Percentiles rank a stretch among this genome's conserved stretches.
Conservation (phyloP, 2,888 invertebrate genomes). For the Kryphioiulus occultus region DNA sequence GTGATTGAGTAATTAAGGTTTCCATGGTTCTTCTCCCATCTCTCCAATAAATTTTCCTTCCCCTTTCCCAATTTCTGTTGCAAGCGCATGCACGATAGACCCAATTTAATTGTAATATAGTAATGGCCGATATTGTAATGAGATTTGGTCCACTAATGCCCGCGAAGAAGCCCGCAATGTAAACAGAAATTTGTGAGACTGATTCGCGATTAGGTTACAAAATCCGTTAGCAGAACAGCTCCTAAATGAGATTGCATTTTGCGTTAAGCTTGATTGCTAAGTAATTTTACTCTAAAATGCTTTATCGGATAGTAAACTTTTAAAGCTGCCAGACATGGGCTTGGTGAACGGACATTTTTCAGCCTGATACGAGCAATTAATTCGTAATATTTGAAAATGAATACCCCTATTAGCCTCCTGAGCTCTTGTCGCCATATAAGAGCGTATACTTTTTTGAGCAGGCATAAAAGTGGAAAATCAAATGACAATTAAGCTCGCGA, state of each 20-base stretch:
- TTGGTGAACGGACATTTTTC: not conserved
- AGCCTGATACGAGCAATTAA: not conserved
- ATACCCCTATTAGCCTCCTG: not conserved
- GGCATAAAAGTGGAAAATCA: slow-evolving; percentile 20
- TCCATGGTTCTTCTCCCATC: slow-evolving; percentile 23
- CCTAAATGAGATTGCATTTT: not conserved
- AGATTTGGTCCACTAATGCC: slow-evolving; percentile 22
- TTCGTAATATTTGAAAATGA: not conserved
- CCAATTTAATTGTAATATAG: slow-evolving; percentile 26
- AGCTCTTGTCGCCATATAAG: not conserved
- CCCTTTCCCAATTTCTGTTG: not conserved
- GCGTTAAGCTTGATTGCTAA: not conserved
- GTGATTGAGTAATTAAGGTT: slow-evolving; percentile 23
- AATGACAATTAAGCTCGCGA: not conserved
- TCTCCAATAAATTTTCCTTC: slow-evolving; percentile 20
- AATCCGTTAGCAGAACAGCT: not conserved
- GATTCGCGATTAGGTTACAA: slow-evolving; percentile 11
- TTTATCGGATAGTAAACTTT: not conserved
- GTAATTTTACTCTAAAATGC: not conserved
- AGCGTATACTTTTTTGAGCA: not conserved
- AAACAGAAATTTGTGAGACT: not conserved
- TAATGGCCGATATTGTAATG: not conserved
- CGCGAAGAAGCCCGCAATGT: not conserved
- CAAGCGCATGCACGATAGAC: not conserved
- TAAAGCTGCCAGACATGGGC: not conserved